Conservation (phyloP, 2,888 invertebrate species). For the Drosophila borealis region DNA sequence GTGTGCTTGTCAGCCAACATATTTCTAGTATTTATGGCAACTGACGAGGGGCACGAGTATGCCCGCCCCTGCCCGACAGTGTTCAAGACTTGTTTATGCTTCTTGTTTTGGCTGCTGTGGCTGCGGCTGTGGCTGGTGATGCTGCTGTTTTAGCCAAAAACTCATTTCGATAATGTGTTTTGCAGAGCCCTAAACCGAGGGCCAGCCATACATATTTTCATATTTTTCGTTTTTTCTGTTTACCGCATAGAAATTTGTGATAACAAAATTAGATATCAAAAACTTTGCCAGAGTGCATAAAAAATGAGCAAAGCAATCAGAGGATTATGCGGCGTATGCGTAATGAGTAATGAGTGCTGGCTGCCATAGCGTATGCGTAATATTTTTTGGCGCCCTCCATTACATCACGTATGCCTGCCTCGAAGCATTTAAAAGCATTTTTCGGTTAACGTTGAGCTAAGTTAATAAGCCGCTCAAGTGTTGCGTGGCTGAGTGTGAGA, state of each 20-base stretch:
- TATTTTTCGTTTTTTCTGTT: conserved; percentile 12
- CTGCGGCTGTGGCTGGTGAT: conserved; percentile 5
- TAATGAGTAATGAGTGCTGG: conserved; percentile 50
- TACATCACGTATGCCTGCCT: conserved; percentile 39
- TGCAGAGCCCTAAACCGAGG: conserved; percentile 13
- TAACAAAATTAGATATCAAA: conserved; percentile 59
- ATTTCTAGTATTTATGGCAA: conserved; percentile 56
- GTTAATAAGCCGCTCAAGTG: conserved; percentile 58
- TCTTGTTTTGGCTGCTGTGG: conserved; percentile 39
- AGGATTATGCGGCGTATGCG: conserved; percentile 54
- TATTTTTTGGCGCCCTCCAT: conserved; percentile 21
- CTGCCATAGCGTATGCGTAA: conserved; percentile 44
- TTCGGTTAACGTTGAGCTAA: conserved; percentile 43
- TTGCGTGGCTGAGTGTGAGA: conserved; percentile 42
- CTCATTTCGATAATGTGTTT: conserved; percentile 66
- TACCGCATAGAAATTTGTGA: conserved; percentile 43
- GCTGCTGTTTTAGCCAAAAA: conserved; percentile 51
- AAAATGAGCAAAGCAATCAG: conserved; percentile 56
- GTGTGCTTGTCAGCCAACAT: conserved; percentile 52
- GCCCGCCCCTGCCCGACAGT: conserved; percentile 15
- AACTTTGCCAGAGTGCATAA: conserved; percentile 56
- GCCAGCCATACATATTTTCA: conserved; percentile 3
- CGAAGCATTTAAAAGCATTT: conserved; percentile 58
- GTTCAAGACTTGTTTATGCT: conserved; percentile 56
- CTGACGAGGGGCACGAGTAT: conserved; percentile 7